These are phyloP conservation scores for Clavelina lepadiformis DNA, from an alignment of 23 tunicate genomes.

Conservation along the genomic window DNA sequence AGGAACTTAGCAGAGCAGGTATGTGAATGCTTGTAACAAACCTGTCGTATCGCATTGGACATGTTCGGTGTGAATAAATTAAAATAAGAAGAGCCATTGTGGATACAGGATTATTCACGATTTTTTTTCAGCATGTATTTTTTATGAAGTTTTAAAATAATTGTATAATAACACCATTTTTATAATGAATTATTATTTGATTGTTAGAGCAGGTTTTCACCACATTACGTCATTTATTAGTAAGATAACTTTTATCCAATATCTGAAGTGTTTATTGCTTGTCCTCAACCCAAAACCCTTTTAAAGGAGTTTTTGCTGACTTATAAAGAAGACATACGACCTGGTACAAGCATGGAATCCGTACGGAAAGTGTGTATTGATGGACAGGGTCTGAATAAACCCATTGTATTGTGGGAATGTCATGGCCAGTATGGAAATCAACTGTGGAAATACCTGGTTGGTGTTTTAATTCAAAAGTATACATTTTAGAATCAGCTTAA, in stretches of 20 bases:
- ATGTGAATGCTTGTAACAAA: too few species aligned
- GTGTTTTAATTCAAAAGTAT: not conserved
- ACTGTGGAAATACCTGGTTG: constrained; percentile 50
- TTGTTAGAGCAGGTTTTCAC: too few species aligned
- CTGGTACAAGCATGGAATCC: constrained; percentile 37
- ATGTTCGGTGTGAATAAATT: not conserved
- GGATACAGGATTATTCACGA: not conserved
- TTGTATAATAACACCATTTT: too few species aligned
- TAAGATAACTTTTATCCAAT: too few species aligned
- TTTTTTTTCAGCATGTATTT: not conserved
- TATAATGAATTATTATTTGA: too few species aligned
- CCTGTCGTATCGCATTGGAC: not conserved
- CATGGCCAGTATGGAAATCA: constrained; percentile 83
- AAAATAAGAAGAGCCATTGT: not conserved
- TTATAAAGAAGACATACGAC: constrained; percentile 80
- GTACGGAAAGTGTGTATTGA: constrained; percentile 62
- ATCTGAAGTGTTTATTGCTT: too few species aligned
- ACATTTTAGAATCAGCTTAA: not conserved
- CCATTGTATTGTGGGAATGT: constrained; percentile 55
- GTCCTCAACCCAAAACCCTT: too few species aligned
- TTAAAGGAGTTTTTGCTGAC: constrained; percentile 51
- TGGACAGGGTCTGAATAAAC: constrained; percentile 18
- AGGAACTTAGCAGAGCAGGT: constrained; percentile 41
- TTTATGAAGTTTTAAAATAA: not conserved
- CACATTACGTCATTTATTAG: too few species aligned